Evolutionary conservation across 2,888 invertebrate genomes (phyloP), one percentile per base, ranked within the genome.

Genomic region (Leptura quadrifasciata): DNA sequence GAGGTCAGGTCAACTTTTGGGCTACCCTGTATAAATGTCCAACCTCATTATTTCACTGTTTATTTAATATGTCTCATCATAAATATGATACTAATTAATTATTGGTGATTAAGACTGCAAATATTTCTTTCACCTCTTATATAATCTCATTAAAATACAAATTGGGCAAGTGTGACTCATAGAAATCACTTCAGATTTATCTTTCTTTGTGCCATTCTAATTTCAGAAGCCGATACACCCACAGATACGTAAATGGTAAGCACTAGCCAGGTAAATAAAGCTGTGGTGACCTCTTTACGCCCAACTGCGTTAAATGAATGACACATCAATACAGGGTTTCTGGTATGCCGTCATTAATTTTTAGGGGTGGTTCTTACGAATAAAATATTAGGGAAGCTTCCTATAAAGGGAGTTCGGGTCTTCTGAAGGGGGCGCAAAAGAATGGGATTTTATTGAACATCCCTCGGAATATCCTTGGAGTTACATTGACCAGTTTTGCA

Each of bases 171-270:
- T 60, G 60, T 60, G 58, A 58, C 58, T 58, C 35, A 15, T 9
- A 35, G 6, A 9, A 9, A 8, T 20, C 10, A 4, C 39, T 39
- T 39, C 12, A 60, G 15, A 60, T 60, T 60, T 35, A 57, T 35
- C 35, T 63, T 63, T 35, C 61, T 18, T 63, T 35, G 39, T 15
- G 39, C 39, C 35, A 4, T 35, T 35, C 61, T 20, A 35, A 35
- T 61, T 27, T 61, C 21, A 61, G n/a, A 61, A 35, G 39, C 15
- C 10, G 61, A 63, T 63, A 31, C 61, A 63, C 61, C 61, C 27
- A 39, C 39, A 39, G 12, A 63, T 35, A 18, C 35, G 35, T 63
- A 63, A 63, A 35, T 35, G 12, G 61, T 35, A 63, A 35, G 61
- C 35, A 31, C 27, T 31, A 6, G 27, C 6, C 27, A 63, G 61